Base-by-base conservation (phyloP, 2,888 invertebrate genomes). In the Pardosa pseudoannulata region DNA sequence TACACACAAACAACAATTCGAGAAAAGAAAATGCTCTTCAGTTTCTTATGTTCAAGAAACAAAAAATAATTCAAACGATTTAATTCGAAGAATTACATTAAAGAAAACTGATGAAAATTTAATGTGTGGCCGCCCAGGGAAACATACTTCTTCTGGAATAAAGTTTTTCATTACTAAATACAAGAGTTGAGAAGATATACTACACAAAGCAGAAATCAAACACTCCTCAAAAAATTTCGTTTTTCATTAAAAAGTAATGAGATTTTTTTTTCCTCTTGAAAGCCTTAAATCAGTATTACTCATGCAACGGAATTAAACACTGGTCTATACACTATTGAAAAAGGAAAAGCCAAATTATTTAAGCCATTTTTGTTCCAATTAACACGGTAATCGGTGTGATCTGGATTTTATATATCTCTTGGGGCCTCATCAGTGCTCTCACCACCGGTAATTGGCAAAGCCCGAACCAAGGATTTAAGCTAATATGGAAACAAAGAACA, bases 231-330 rank as follows among this genome's bases (percentile, higher is more conserved):
- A 46, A 6, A 6, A 7, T 46, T 46, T 46, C 23, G 1, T 23
- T 56, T 23, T 23, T 23, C 56, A 56, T 56, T 56, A 56, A 56
- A 56, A 56, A 3, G 56, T 56, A 56, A 56, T 56, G 56, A 56
- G 56, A 56, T 56, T 56, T 56, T 23, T 56, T 56, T 23, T 23
- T 23, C 56, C 56, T 23, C 56, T 46, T 23, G 56, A 56, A 23
- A 56, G 56, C 19, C 11, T 23, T 56, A 56, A 56, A 23, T 19
- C 56, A 23, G 56, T 23, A 56, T 56, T 56, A 56, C 11, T 56
- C 56, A 56, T 23, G 23, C 56, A 56, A 56, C 3, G n/a, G 56
- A 23, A 56, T 56, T 56, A 19, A 56, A 56, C 56, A 56, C 16
- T 3, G 56, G 23, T 5, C 2, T 11, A 5, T 5, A 23, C 23